Evolutionary conservation across 64 coral and sea anemone genomes (phyloP).

Genomic region (Catalaphyllia jardinei): DNA sequence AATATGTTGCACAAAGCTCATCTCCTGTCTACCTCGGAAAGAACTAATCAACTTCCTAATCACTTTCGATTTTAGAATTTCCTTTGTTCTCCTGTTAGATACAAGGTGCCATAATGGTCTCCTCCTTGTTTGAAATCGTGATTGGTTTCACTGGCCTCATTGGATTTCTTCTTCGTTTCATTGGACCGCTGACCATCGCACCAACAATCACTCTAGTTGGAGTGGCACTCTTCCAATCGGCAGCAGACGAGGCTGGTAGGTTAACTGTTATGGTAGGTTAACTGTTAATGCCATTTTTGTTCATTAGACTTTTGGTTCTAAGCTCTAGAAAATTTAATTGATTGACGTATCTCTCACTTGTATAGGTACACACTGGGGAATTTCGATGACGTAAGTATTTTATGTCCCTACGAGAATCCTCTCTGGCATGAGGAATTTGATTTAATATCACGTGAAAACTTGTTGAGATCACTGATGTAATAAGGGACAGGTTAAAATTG

Average conservation of each 20-base stretch:
- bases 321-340: neutral
- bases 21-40: neutral
- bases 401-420: neutral
- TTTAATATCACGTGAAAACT: neutral
- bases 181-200: conserved; percentile 66
- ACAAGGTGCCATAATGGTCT: conserved; percentile 72
- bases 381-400: conserved; percentile 60
- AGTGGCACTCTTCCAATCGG: conserved; percentile 48
- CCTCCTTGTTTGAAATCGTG: conserved; percentile 66
- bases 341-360: neutral
- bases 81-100: conserved; percentile 15
- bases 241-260: conserved; percentile 37
- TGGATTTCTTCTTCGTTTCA: conserved; percentile 54
- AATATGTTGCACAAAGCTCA: neutral
- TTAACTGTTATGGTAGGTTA: neutral
- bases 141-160: conserved; percentile 64
- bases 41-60: neutral
- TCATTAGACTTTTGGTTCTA: neutral
- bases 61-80: neutral
- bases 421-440: neutral
- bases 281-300: neutral
- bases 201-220: conserved; percentile 66
- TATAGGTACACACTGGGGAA: conserved; percentile 71
- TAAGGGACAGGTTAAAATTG: no score
- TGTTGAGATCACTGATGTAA: no score